Evolutionary conservation across 1,140 invertebrate species (phyloP), one percentile per base, ranked within the genome.

Genomic region (Pseudomyrmex sp.): DNA sequence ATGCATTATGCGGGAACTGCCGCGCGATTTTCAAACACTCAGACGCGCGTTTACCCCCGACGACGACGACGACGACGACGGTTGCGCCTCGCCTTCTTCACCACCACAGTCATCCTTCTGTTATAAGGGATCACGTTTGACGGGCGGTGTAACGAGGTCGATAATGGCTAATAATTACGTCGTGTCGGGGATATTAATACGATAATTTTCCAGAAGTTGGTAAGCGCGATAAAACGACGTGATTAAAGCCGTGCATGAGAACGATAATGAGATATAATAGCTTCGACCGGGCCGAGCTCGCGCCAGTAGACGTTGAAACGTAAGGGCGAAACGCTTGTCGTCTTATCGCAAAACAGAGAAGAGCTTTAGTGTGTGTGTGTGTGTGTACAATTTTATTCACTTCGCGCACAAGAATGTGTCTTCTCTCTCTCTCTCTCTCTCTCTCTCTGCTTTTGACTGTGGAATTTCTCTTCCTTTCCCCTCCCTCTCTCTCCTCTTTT

Each of bases 1-100:
- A n/a, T 65, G 76, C 59, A 80, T 80, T 70, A 72, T 80, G 76
- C 66, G 76, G 76, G 18, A 61, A 50, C 58, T 35, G 82, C 65
- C 61, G 46, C 13, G 70, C 52, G 52, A 82, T 12, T 26, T 26
- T 69, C 56, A 56, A 82, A 68, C 79, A 63, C 54, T 75, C 79
- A 46, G 70, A 74, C 59, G 44, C 59, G 69, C 48, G 70, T 75
- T 52, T 54, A 50, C 12, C 50, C 13, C 26, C 26, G 5, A 5
- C 35, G 35, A 35, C 35, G 35, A 35, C 48, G 52, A 5, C 44
- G 35, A 13, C 48, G 52, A 7, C 18, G 18, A 13, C 50, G 62
- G 12, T 68, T 18, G 12, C 73, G 35, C 35, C 0, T 35, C 35
- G 35, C 35, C 35, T 35, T 35, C 35, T 35, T 35, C 35, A 35